A percentile compares a stretch with the other conserved stretches of the same genome.
Conservation (phyloP, 2,113 vertebrate genomes). For the Hemiprocne comata region DNA sequence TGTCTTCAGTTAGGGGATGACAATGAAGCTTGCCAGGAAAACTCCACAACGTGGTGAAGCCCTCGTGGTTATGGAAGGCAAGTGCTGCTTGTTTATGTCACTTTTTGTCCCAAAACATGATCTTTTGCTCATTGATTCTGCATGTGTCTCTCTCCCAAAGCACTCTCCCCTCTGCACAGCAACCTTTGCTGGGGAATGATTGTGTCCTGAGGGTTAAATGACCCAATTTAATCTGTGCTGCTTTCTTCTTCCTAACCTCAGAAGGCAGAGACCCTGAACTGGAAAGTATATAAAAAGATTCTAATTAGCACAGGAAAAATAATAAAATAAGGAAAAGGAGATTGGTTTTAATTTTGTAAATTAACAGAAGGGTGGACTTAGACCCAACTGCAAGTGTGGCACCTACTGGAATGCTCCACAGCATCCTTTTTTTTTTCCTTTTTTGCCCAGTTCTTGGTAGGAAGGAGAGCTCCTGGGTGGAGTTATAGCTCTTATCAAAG, state of each 20-base stretch:
- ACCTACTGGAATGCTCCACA: neutral
- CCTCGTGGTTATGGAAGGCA: neutral
- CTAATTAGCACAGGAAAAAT: conserved; percentile 27
- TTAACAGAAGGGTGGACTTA: neutral
- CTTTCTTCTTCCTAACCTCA: conserved; percentile 6
- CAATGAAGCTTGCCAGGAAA: neutral
- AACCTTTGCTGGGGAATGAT: neutral
- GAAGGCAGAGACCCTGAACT: conserved; percentile 19
- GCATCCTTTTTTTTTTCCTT: neutral
- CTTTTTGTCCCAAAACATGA: neutral
- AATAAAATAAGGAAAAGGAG: neutral
- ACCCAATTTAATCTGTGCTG: neutral
- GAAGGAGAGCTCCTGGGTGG: neutral
- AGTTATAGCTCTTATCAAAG: neutral
- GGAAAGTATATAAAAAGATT: conserved; percentile 1
- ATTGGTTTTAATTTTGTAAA: neutral
- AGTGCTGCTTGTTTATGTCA: neutral
- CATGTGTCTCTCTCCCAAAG: neutral
- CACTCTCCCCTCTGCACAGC: neutral
- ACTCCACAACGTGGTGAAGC: neutral
- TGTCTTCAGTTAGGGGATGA: neutral
- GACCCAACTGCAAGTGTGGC: neutral
- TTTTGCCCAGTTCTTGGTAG: neutral
- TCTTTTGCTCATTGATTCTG: neutral
- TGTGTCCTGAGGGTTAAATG: neutral